A percentile compares a stretch with the other conserved stretches of the same genome.
Evolutionary conservation across 2,888 invertebrate species (phyloP).

Genomic region (Diadegma fenestrale): DNA sequence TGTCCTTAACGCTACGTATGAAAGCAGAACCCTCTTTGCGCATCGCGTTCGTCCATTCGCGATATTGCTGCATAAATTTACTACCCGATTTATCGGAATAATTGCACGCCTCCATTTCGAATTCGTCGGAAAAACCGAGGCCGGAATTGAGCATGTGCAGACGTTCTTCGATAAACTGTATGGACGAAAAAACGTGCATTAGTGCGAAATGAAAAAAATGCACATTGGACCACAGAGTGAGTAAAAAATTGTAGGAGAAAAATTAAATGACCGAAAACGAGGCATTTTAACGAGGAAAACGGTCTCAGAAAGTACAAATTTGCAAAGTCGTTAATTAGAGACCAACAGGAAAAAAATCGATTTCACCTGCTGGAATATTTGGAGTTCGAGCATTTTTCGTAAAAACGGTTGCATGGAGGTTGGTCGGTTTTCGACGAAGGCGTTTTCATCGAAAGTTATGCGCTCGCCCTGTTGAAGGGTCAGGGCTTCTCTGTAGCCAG

Average conservation of each 20-base stretch:
- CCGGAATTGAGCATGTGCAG: slow-evolving; percentile 97
- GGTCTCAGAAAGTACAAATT: no score
- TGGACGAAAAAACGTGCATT: slow-evolving; percentile 7
- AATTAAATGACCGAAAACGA: background rate
- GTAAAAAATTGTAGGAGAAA: slow-evolving; percentile 29
- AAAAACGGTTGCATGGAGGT: slow-evolving; percentile 95
- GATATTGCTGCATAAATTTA: slow-evolving; percentile 90
- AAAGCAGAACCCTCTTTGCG: slow-evolving; percentile 93
- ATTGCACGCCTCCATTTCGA: slow-evolving; percentile 94
- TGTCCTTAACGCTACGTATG: slow-evolving; percentile 94
- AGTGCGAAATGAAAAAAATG: background rate
- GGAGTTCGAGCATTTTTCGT: slow-evolving; percentile 95
- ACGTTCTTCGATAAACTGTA: slow-evolving; percentile 97
- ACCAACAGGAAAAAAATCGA: slow-evolving; percentile 16
- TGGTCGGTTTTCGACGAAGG: slow-evolving; percentile 95
- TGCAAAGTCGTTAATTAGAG: no score
- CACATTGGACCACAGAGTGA: slow-evolving; percentile 10
- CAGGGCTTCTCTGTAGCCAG: slow-evolving; percentile 96
- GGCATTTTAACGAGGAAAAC: no score
- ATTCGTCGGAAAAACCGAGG: slow-evolving; percentile 96
- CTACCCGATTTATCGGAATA: slow-evolving; percentile 89
- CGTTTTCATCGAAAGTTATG: slow-evolving; percentile 94
- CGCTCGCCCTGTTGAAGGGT: slow-evolving; percentile 89
- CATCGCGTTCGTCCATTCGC: slow-evolving; percentile 93
- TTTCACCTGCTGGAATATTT: slow-evolving; percentile 96